A percentile compares a stretch with the other conserved stretches of the same genome.
Evolutionary conservation across 1,140 invertebrate species (phyloP).

Genomic region (Cydia amplana): DNA sequence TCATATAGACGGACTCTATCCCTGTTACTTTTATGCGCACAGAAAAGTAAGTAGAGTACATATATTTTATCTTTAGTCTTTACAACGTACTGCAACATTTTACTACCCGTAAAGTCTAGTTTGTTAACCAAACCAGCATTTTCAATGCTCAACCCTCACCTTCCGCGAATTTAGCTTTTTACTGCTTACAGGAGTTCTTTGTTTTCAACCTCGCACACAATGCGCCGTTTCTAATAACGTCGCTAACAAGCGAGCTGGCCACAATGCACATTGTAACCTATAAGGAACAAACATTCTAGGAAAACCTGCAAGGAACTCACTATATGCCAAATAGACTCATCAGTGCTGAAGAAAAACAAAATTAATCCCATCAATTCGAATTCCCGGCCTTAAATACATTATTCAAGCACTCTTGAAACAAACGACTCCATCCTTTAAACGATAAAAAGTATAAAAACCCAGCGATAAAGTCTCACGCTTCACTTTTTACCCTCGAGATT

Average conservation of each 20-base stretch:
- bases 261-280: constrained; percentile 46
- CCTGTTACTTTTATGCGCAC: too few relatives aligned
- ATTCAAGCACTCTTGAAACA: constrained; percentile 27
- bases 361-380: constrained; percentile 18
- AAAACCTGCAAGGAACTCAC: not conserved
- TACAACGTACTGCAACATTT: constrained; percentile 2
- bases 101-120: constrained; percentile 12
- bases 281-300: constrained; percentile 13
- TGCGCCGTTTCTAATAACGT: constrained; percentile 67
- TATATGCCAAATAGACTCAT: constrained; percentile 18
- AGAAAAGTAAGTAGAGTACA: too few relatives aligned
- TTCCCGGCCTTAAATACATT: constrained; percentile 28
- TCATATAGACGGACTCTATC: too few relatives aligned
- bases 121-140: not conserved
- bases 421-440: constrained; percentile 34
- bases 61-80: not conserved
- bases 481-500: constrained; percentile 38
- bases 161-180: constrained; percentile 57
- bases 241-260: constrained; percentile 51
- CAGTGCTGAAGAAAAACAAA: constrained; percentile 1
- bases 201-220: constrained; percentile 58
- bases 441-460: constrained; percentile 36
- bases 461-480: constrained; percentile 38
- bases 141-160: constrained; percentile 43
- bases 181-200: constrained; percentile 62